Evolutionary conservation across 1,140 invertebrate genomes (phyloP), one percentile per base, ranked within the genome.

Genomic region (Nephotettix cincticeps): DNA sequence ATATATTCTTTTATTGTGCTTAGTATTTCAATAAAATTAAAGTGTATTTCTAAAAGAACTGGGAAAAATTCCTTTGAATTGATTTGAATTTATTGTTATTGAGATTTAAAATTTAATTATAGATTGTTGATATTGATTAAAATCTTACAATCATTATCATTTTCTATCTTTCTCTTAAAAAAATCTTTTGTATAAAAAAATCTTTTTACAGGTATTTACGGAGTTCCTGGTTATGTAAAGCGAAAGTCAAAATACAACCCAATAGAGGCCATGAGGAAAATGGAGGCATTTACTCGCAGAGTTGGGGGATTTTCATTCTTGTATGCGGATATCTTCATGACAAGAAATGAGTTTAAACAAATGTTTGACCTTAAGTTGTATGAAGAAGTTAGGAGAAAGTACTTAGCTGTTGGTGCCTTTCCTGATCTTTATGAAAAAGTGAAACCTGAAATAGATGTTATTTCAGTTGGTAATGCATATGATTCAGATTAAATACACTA

Each of bases 251-350:
- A 78, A 25, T 87, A 82, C 75, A 84, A 86, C 75, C 82, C 85
- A 4, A 84, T 85, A 0, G 68, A 78, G 40, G 81, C 82, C 9
- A 85, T 86, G 84, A 73, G 85, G 47, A 76, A 79, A 51, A 86
- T 86, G 84, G 85, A 86, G 76, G 81, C 83, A 81, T 86, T 86
- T 73, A 86, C 84, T 0, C 74, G 82, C 25, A 83, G 84, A 63
- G 81, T 85, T 27, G 84, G 84, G 13, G 85, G 85, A 36, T 86
- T 86, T 78, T 79, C 84, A 3, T 87, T 86, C 70, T 76, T 87
- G 9, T 91, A 91, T 79, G 90, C 89, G 43, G 87, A 83, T 77
- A 87, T 81, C 75, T 90, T 84, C 81, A 87, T 91, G 85, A 81
- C 85, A 74, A 51, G 80, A 75, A 74, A 83, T 74, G 80, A 91